Base-by-base conservation (phyloP, 2,113 vertebrate species). In the Carollia perspicillata region DNA sequence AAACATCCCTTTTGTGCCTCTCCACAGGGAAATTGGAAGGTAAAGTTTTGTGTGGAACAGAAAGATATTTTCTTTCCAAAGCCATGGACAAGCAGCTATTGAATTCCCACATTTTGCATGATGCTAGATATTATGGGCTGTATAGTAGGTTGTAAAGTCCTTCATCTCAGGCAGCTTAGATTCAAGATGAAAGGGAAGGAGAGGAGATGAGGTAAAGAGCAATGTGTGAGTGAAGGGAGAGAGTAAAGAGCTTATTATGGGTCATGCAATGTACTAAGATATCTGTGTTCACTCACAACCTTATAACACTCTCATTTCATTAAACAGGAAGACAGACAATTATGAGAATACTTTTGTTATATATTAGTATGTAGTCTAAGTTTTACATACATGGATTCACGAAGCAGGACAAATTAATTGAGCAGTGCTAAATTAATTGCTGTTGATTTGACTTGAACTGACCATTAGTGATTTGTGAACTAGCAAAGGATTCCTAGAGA, bases 401-500 rank as follows among this genome's bases (percentile, higher is more conserved):
- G 77, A 89, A 86, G 26, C 23, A 60, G 28, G 93, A 66, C 20
- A 37, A 88, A n/a, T n/a, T n/a, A n/a, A n/a, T n/a, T n/a, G n/a
- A n/a, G n/a, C n/a, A 93, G 6, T 60, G 68, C 14, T 83, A 69
- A 85, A 66, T 6, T 30, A 65, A 33, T 22, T 80, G 14, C 33
- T 68, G 49, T 78, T 23, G 6, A 71, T 83, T 89, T 89, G 44
- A 81, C 84, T 86, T 44, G 28, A 80, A 71, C 16, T 80, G 42
- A 84, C 30, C 13, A 60, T 77, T 77, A 84, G 20, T 69, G 35
- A 55, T 65, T 86, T 94, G 94, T 94, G 94, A 89, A 79, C 74
- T 68, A 93, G n/a, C 53, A 87, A 90, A 87, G 37, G 13, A 55
- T 40, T 84, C 14, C 33, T 71, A 84, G 26, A 51, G 28, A 78